These are phyloP conservation scores for Phenganax stokvisi DNA, from an alignment of 92 coral and sea anemone species.

Conservation along the genomic window DNA sequence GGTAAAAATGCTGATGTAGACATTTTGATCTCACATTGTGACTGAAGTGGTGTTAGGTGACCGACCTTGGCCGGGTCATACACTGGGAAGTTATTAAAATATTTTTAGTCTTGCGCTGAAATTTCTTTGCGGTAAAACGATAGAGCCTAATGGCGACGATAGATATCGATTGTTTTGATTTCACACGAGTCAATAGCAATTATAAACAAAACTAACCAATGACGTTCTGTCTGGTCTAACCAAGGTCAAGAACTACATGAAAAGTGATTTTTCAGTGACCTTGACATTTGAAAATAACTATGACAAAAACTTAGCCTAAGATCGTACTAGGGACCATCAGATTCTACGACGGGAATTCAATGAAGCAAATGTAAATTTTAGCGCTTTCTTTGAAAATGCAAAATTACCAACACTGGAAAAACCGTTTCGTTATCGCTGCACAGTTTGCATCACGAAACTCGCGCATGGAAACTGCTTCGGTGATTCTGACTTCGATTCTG, in stretches of 20 bases:
- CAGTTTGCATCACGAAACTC: too few species aligned
- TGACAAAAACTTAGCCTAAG: background rate
- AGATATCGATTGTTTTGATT: constrained; percentile 15
- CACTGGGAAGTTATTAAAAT: background rate
- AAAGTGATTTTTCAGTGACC: background rate
- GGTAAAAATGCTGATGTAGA: background rate
- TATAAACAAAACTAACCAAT: constrained; percentile 9
- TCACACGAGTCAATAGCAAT: background rate
- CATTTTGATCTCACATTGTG: background rate
- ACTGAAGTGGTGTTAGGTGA: background rate
- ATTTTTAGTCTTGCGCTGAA: background rate
- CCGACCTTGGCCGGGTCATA: constrained; percentile 21
- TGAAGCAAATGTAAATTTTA: too few species aligned
- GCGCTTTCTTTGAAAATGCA: too few species aligned
- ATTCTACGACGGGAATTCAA: too few species aligned
- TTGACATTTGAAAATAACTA: background rate
- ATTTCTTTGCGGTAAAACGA: background rate
- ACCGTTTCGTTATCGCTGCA: too few species aligned
- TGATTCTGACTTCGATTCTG: too few species aligned
- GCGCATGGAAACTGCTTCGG: too few species aligned
- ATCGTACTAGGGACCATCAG: background rate
- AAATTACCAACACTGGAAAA: too few species aligned
- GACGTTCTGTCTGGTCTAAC: background rate
- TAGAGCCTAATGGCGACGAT: background rate
- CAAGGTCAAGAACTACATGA: background rate